A percentile compares a stretch with the other conserved stretches of the same genome.
Conservation (phyloP, 2,113 vertebrate genomes). For the Falcunculus frontatus region DNA sequence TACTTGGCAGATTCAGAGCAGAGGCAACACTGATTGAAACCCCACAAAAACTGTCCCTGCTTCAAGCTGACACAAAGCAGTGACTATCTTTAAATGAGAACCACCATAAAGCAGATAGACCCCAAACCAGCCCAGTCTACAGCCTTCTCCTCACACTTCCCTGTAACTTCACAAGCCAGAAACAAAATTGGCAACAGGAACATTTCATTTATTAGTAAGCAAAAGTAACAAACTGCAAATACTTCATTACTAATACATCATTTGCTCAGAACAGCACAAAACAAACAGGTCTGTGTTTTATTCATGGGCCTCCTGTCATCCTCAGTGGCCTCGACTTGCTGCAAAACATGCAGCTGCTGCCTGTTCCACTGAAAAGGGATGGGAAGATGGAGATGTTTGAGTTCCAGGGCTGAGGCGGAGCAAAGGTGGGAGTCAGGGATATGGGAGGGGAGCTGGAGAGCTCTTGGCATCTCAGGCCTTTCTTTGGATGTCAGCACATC, state of each 20-base stretch:
- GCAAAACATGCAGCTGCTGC: background rate
- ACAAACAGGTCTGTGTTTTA: constrained; percentile 35
- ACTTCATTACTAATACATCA: constrained; percentile 51
- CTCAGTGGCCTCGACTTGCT: background rate
- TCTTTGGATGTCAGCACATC: fast-evolving
- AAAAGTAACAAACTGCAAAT: constrained; percentile 14
- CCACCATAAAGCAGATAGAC: background rate
- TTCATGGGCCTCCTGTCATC: constrained; percentile 13
- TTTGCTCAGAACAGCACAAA: background rate
- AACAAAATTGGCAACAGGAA: background rate
- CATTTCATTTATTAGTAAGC: constrained; percentile 15
- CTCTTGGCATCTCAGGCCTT: background rate
- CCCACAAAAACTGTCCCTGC: background rate
- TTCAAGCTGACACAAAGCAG: background rate
- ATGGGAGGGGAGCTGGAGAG: fast-evolving
- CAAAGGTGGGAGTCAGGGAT: background rate
- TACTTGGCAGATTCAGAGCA: background rate
- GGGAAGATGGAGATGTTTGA: background rate
- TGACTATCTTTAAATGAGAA: background rate
- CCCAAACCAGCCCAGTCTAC: background rate
- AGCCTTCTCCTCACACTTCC: background rate
- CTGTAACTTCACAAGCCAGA: background rate
- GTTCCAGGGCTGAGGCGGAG: background rate
- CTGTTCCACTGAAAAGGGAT: background rate
- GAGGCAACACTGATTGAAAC: background rate